A percentile compares a stretch with the other conserved stretches of the same genome.
Evolutionary conservation across 2,113 vertebrate species (phyloP).

Genomic region (Chionomys nivalis): DNA sequence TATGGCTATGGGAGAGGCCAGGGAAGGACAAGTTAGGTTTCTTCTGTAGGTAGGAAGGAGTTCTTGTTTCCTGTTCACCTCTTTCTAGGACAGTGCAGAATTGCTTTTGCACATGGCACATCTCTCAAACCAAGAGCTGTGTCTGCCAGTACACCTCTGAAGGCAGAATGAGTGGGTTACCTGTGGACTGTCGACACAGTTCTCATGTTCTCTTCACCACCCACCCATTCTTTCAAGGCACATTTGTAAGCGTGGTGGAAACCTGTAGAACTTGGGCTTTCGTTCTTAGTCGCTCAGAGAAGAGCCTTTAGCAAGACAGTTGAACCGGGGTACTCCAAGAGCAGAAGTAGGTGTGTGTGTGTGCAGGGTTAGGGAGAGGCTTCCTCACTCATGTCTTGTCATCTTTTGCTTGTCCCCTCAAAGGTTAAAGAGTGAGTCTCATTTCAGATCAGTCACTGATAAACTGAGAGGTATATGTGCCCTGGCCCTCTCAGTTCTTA

Average conservation of each 20-base stretch:
- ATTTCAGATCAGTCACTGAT: neutral
- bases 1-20: neutral
- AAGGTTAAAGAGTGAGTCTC: neutral
- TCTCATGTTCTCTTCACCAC: slow-evolving; percentile 49
- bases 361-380: neutral
- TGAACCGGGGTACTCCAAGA: neutral
- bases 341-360: neutral
- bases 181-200: slow-evolving; percentile 17
- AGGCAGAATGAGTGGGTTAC: slow-evolving; percentile 44
- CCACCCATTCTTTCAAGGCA: slow-evolving; percentile 63
- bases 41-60: neutral
- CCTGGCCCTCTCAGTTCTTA: neutral
- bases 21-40: neutral
- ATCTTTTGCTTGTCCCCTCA: neutral
- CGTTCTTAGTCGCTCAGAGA: neutral
- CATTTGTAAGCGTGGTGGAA: slow-evolving; percentile 61
- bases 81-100: neutral
- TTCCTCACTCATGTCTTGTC: neutral
- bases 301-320: neutral
- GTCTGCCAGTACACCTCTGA: slow-evolving; percentile 36
- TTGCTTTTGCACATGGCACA: neutral
- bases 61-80: neutral
- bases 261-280: slow-evolving; percentile 21
- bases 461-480: neutral
- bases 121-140: slow-evolving; percentile 40